Evolutionary conservation across 2,888 invertebrate genomes (phyloP).

Genomic region (Stictocephala bisonia): DNA sequence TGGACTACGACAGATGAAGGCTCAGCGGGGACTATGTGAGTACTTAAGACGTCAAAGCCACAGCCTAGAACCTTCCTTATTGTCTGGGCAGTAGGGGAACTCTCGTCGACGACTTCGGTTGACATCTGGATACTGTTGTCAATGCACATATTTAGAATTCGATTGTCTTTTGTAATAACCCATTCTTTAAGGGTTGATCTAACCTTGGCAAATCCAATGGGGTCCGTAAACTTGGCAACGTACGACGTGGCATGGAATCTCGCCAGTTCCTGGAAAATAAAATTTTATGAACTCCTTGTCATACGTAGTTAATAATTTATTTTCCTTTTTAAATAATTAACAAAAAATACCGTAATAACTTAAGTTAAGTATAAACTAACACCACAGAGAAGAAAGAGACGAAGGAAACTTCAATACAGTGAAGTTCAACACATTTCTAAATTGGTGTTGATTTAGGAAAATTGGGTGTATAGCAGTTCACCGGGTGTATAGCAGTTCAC

Average conservation of each 20-base stretch:
- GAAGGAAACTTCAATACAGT: no score
- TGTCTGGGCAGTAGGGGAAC: not conserved
- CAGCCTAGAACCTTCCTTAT: not conserved
- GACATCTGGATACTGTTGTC: conserved; percentile 18
- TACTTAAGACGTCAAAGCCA: not conserved
- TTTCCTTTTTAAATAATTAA: not conserved
- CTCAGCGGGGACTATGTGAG: conserved; percentile 49
- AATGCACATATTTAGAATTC: not conserved
- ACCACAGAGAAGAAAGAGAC: no score
- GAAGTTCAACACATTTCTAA: no score
- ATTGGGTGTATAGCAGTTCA: no score
- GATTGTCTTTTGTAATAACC: conserved; percentile 4
- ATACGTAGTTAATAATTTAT: not conserved
- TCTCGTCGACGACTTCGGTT: not conserved
- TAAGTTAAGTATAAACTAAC: no score
- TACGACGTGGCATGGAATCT: conserved; percentile 1
- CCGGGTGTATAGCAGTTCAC: no score
- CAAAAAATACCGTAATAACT: no score
- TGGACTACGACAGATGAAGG: conserved; percentile 55
- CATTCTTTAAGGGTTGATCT: not conserved
- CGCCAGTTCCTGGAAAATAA: conserved; percentile 8
- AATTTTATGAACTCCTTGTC: not conserved
- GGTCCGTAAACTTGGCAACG: not conserved
- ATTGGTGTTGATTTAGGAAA: no score
- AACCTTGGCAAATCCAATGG: not conserved